phyloP scores from a whole-genome alignment of 2,888 invertebrate species.

The Volucella zonaria region DNA sequence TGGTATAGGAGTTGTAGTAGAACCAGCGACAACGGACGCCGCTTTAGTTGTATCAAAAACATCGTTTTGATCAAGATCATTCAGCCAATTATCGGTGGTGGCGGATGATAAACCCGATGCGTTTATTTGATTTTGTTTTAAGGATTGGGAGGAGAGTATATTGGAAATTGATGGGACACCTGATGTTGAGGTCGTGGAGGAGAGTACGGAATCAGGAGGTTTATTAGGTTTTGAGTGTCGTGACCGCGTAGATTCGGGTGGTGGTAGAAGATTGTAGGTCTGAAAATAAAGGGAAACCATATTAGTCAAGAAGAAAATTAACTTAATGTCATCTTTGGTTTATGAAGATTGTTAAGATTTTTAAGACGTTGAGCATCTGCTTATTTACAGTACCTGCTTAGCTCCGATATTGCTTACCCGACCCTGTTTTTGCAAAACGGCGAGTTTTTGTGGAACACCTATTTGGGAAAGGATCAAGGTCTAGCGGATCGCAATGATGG shows the following conservation, averaged over 20 bases:
- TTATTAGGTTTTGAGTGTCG: conserved; percentile 80
- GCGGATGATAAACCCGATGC: conserved; percentile 42
- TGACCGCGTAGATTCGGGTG: conserved; percentile 81
- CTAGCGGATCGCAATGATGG: too few species aligned
- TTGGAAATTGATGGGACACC: conserved; percentile 63
- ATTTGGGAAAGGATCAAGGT: too few species aligned
- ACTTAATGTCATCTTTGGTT: too few species aligned
- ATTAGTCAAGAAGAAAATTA: too few species aligned
- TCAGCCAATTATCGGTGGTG: conserved; percentile 79
- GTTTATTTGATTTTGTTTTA: conserved; percentile 55
- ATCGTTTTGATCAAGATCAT: conserved; percentile 79
- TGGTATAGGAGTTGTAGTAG: conserved; percentile 59
- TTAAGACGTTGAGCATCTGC: too few species aligned
- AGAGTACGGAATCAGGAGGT: conserved; percentile 76
- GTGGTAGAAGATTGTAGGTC: conserved; percentile 82
- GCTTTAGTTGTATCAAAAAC: conserved; percentile 80
- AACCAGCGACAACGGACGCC: conserved; percentile 72
- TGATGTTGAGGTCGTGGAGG: conserved; percentile 57
- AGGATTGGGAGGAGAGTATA: conserved; percentile 63
- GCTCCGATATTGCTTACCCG: too few species aligned
- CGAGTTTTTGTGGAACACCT: too few species aligned
- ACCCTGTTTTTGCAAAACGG: too few species aligned
- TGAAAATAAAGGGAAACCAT: conserved; percentile 63
- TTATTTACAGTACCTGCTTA: too few species aligned
- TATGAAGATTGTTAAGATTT: too few species aligned